Percentiles rank a stretch among this genome's conserved stretches.
These are phyloP conservation scores for Lampris megalopsis DNA, from an alignment of 2,113 vertebrate species.

Conservation along the genomic window DNA sequence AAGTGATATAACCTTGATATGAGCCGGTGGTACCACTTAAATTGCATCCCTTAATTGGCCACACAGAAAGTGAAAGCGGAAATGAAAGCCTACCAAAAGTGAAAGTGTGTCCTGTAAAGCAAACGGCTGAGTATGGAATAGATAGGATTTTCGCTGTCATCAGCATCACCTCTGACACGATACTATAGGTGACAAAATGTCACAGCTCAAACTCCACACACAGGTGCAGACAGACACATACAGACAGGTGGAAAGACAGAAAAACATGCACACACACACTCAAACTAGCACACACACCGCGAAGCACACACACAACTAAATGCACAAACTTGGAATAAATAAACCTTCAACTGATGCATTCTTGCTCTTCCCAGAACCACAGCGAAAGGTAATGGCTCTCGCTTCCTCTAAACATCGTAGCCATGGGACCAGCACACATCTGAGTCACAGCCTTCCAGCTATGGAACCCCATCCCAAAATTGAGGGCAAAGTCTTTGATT, in stretches of 20 bases:
- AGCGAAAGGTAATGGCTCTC: not conserved
- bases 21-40: slow-evolving; percentile 5
- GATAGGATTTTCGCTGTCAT: slow-evolving; percentile 3
- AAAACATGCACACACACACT: not conserved
- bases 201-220: not conserved
- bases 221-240: not conserved
- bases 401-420: slow-evolving; percentile 37
- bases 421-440: slow-evolving; percentile 26
- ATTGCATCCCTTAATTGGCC: not conserved
- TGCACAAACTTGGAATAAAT: not conserved
- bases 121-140: not conserved
- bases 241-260: not conserved
- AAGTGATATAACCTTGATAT: not conserved
- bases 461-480: slow-evolving; percentile 40
- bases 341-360: slow-evolving; percentile 2
- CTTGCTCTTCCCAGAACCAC: slow-evolving; percentile 5
- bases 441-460: slow-evolving; percentile 27
- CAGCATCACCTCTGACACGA: not conserved
- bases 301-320: not conserved
- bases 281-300: not conserved
- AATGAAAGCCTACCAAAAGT: not conserved
- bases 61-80: not conserved
- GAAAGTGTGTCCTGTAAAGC: not conserved
- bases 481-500: slow-evolving; percentile 64
- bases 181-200: not conserved